A percentile compares a stretch with the other conserved stretches of the same genome.
Conservation (phyloP, 1,140 invertebrate genomes). For the honey bee (Apis mellifera) region Amel_HAv3.1 CM009935.2:3830001-3830500, state of each 20-base stretch:
- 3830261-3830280: constrained; percentile 23
- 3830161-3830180: constrained; percentile 57
- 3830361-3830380: neutral
- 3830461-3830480: too few relatives aligned
- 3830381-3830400: neutral
- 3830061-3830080: constrained; percentile 63
- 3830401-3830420: neutral
- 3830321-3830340: neutral
- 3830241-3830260: constrained; percentile 20
- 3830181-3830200: constrained; percentile 67
- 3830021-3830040: constrained; percentile 60
- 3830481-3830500: too few relatives aligned
- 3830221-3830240: neutral
- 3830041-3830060: constrained; percentile 68
- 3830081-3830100: constrained; percentile 64
- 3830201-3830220: constrained; percentile 46
- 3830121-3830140: constrained; percentile 50
- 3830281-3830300: neutral
- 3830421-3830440: too few relatives aligned
- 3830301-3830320: neutral
- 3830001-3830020: constrained; percentile 29
- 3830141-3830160: constrained; percentile 60
- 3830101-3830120: constrained; percentile 63
- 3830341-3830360: neutral
- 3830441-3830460: too few relatives aligned